Evolutionary conservation across 2,888 invertebrate species (phyloP).

Genomic region (Lymantria monacha): DNA sequence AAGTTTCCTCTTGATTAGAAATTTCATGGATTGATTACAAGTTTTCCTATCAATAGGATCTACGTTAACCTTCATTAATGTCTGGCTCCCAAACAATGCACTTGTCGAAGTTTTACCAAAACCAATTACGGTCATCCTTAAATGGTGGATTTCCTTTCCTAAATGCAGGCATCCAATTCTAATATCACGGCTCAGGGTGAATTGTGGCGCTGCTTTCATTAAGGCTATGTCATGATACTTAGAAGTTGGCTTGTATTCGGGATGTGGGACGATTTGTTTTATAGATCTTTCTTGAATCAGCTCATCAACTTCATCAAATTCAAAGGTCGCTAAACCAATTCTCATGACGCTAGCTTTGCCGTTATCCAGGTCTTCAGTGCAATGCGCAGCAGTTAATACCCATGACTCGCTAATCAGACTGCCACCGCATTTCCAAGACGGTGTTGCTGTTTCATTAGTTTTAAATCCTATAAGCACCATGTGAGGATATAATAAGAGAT

Average conservation of each 20-base stretch:
- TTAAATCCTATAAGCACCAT: slow-evolving; percentile 81
- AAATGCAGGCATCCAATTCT: slow-evolving; percentile 84
- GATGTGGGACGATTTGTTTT: slow-evolving; percentile 72
- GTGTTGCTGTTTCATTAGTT: slow-evolving; percentile 21
- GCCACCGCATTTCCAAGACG: slow-evolving; percentile 73
- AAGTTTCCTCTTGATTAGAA: slow-evolving; percentile 59
- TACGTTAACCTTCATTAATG: slow-evolving; percentile 74
- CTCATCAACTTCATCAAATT: slow-evolving; percentile 71
- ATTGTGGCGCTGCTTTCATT: slow-evolving; percentile 74
- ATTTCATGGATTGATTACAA: slow-evolving; percentile 67
- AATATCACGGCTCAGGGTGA: slow-evolving; percentile 76
- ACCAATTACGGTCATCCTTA: slow-evolving; percentile 82
- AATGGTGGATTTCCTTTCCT: slow-evolving; percentile 36
- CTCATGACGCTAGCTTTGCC: slow-evolving; percentile 77
- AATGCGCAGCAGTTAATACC: slow-evolving; percentile 76
- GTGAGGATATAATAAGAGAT: slow-evolving; percentile 82
- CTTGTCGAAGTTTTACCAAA: slow-evolving; percentile 83
- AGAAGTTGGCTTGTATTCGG: slow-evolving; percentile 78
- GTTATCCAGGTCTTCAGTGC: slow-evolving; percentile 59
- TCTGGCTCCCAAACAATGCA: slow-evolving; percentile 61
- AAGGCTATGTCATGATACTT: slow-evolving; percentile 86
- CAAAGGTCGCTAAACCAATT: slow-evolving; percentile 80
- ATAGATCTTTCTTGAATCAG: slow-evolving; percentile 77
- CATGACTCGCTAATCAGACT: slow-evolving; percentile 64
- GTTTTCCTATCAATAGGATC: slow-evolving; percentile 51